Evolutionary conservation across 2,888 invertebrate genomes (phyloP).

Genomic region (Gastrophysa polygoni): DNA sequence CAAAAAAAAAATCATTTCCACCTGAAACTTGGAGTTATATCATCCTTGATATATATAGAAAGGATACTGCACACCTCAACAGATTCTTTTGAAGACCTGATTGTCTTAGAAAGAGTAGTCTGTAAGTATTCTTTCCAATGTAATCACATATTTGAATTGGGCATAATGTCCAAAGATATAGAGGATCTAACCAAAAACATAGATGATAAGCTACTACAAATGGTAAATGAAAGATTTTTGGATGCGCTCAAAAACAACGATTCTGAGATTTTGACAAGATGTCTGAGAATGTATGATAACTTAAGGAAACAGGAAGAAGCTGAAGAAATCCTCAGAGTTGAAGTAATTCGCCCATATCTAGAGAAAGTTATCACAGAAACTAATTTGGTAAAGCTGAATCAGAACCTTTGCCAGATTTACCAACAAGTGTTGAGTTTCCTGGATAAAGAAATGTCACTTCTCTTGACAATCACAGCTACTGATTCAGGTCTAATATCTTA

Average conservation of each 20-base stretch:
- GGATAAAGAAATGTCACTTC: conserved; percentile 68
- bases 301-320: conserved; percentile 73
- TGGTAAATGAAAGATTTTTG: conserved; percentile 58
- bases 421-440: conserved; percentile 73
- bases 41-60: conserved; percentile 47
- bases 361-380: conserved; percentile 74
- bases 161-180: conserved; percentile 47
- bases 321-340: conserved; percentile 72
- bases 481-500: conserved; percentile 64
- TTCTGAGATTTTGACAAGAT: conserved; percentile 64
- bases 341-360: conserved; percentile 71
- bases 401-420: conserved; percentile 75
- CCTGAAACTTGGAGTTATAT: conserved; percentile 47
- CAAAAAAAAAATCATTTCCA: conserved; percentile 43
- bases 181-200: conserved; percentile 47
- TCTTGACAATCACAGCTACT: conserved; percentile 50
- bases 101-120: conserved; percentile 73
- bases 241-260: conserved; percentile 63
- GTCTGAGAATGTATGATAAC: conserved; percentile 63
- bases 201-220: conserved; percentile 50
- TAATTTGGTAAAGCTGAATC: conserved; percentile 61
- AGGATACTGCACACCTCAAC: conserved; percentile 47
- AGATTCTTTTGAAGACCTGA: conserved; percentile 59
- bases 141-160: conserved; percentile 53
- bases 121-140: conserved; percentile 64